Percentiles rank a stretch among this genome's conserved stretches.
Conservation (phyloP, 2,113 vertebrate species). For the Urocitellus parryii region DNA sequence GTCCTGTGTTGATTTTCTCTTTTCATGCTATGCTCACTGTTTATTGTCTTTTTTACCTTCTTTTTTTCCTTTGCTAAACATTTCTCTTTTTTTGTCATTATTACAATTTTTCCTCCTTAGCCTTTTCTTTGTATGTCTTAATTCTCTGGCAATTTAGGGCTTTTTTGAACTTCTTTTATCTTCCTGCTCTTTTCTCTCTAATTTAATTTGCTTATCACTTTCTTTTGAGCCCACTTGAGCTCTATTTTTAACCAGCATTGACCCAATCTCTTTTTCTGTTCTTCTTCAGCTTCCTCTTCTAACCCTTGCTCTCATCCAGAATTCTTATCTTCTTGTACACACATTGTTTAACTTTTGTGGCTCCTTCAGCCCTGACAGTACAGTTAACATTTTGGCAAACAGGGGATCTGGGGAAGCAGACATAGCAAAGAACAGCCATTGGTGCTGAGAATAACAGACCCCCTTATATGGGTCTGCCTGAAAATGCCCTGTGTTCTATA, state of each 20-base stretch:
- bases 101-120: neutral
- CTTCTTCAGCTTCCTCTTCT: constrained; percentile 61
- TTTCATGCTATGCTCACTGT: neutral
- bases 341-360: constrained; percentile 59
- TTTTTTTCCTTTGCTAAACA: neutral
- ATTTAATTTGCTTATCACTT: constrained; percentile 64
- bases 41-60: neutral
- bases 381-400: constrained; percentile 31
- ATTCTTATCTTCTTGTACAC: constrained; percentile 66
- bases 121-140: constrained; percentile 63
- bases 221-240: constrained; percentile 31
- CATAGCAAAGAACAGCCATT: neutral
- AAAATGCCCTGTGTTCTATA: neutral
- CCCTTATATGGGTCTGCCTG: neutral
- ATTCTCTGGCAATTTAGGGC: neutral
- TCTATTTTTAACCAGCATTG: constrained; percentile 52
- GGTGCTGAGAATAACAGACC: neutral
- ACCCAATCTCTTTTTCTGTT: constrained; percentile 51
- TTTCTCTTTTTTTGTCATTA: neutral
- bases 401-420: neutral
- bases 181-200: constrained; percentile 36
- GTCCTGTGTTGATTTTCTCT: neutral
- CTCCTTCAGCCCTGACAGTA: constrained; percentile 43
- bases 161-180: constrained; percentile 53
- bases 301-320: constrained; percentile 27